Evolutionary conservation across 2,113 vertebrate genomes (phyloP), one percentile per base, ranked within the genome.

Genomic region (Eonycteris spelaea): DNA sequence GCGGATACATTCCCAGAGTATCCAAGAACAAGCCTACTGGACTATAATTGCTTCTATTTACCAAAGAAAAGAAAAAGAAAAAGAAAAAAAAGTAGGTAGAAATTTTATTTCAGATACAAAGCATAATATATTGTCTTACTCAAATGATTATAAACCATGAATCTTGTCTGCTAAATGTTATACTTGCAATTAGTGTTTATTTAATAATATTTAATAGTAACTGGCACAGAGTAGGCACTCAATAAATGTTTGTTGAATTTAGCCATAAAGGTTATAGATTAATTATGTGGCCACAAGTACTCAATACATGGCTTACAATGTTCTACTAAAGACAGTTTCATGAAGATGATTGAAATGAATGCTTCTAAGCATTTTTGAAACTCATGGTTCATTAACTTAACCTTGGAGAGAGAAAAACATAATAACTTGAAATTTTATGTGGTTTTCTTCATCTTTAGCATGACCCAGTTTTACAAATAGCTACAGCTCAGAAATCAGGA

Each of bases 171-270:
- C 43, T 22, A 82, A 22, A 77, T 67, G 94, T 82, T 82, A n/a
- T 77, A 63, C 77, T 53, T 48, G 21, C 48, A 73, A 38, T 86
- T 73, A 86, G 38, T 83, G 59, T 21, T 91, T 63, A 21, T 53
- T 91, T 91, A 78, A 85, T 57, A 90, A 61, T 67, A 73, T 90
- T 94, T 94, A 91, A 83, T 35, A 86, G 91, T 86, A 59, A 77
- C 16, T 85, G 28, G 9, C n/a, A 92, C 24, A 86, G 43, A 94
- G 33, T 33, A 91, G 13, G 11, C 48, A 86, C 43, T 83, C 38
- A 78, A 14, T 57, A 93, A 95, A 91, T 90, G 51, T n/a, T 91
- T 86, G 30, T 53, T 90, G n/a, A 93, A 78, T 90, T 87, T 4
- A 87, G 26, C 35, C 80, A 74, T 65, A 67, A 92, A 63, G 40